These are phyloP conservation scores for Apeira syringaria DNA, from an alignment of 2,888 invertebrate species.

Conservation along the genomic window DNA sequence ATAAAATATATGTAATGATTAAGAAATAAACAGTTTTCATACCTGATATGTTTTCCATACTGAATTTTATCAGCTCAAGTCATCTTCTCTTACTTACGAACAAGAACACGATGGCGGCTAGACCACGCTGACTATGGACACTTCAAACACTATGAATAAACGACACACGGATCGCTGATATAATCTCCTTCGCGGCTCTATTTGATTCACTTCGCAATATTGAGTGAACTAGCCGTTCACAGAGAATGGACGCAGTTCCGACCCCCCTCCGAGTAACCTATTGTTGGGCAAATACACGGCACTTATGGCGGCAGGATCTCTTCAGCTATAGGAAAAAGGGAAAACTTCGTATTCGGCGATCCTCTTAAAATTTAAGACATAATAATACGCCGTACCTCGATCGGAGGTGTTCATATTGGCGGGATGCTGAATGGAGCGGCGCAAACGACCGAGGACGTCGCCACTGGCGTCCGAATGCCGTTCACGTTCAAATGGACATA, in stretches of 20 bases:
- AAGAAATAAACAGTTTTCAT: constrained; percentile 11
- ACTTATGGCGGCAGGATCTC: constrained; percentile 37
- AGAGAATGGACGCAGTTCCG: constrained; percentile 69
- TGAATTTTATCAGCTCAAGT: constrained; percentile 27
- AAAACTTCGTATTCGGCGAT: constrained; percentile 29
- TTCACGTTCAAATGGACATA: constrained; percentile 74
- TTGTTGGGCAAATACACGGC: constrained; percentile 42
- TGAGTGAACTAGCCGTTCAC: constrained; percentile 63
- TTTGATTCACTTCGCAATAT: constrained; percentile 54
- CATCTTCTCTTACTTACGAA: constrained; percentile 32
- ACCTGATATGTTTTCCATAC: constrained; percentile 29
- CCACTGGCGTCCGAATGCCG: constrained; percentile 79
- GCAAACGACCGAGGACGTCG: constrained; percentile 75
- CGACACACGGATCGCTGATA: constrained; percentile 51
- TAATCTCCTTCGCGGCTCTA: constrained; percentile 53
- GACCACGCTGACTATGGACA: constrained; percentile 38
- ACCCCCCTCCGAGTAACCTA: constrained; percentile 62
- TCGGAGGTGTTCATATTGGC: constrained; percentile 76
- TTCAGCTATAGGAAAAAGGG: constrained; percentile 34
- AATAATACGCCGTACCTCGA: constrained; percentile 66
- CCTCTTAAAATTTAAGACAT: constrained; percentile 50
- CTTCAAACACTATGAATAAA: constrained; percentile 61
- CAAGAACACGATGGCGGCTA: constrained; percentile 13
- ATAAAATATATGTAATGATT: neutral
- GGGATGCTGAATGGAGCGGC: constrained; percentile 60